Percentiles rank a stretch among this genome's conserved stretches.
These are phyloP conservation scores for Drosophila lacteicornis DNA, from an alignment of 1,140 invertebrate genomes.

Conservation along the genomic window DNA sequence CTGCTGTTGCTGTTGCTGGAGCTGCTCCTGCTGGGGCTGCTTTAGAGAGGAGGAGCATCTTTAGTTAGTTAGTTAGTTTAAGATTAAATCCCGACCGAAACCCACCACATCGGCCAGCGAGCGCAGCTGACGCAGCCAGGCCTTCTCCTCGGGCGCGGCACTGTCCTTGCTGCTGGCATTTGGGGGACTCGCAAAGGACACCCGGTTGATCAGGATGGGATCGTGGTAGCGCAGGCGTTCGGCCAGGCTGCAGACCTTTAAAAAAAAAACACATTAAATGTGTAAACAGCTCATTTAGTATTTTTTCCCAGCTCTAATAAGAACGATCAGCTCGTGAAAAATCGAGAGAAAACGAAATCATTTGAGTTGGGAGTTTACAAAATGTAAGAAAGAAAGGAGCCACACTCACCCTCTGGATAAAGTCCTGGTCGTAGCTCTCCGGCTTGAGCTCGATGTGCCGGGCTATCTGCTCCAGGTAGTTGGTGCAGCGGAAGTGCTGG, in stretches of 20 bases:
- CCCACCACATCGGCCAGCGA: conserved; percentile 76
- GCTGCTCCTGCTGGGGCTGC: conserved; percentile 23
- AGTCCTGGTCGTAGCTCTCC: conserved; percentile 86
- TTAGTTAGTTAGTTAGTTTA: background rate
- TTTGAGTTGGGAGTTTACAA: no score
- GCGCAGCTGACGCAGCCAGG: conserved; percentile 86
- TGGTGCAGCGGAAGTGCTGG: conserved; percentile 90
- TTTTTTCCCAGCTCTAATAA: no score
- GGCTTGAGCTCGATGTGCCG: conserved; percentile 88
- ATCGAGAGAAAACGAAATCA: no score
- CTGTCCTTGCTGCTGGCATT: conserved; percentile 56
- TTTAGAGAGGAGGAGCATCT: background rate
- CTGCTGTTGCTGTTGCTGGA: conserved; percentile 46
- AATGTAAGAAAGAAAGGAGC: no score
- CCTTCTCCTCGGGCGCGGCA: conserved; percentile 83
- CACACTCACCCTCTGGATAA: conserved; percentile 87
- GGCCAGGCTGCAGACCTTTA: conserved; percentile 71
- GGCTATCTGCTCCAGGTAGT: conserved; percentile 92
- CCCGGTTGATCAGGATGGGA: conserved; percentile 86
- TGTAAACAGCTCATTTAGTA: no score
- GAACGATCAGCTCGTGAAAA: no score
- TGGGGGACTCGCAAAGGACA: conserved; percentile 71
- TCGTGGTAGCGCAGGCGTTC: conserved; percentile 92
- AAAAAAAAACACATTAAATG: background rate
- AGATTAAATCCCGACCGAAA: background rate